Conservation (phyloP, 2,113 vertebrate species). For the Cinclus cinclus region DNA sequence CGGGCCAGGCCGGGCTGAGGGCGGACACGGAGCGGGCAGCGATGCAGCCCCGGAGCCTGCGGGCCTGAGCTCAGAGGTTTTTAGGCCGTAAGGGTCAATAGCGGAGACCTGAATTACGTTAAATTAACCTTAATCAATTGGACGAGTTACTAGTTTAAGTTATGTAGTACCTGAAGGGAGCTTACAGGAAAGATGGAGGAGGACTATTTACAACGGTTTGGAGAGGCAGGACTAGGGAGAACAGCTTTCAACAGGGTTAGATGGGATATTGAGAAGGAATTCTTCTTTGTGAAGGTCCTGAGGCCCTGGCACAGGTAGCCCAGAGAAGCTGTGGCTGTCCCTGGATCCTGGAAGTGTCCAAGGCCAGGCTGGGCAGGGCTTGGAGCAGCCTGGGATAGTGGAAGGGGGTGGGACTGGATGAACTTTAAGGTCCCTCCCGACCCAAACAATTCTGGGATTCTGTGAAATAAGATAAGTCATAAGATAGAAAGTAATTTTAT, state of each 20-base stretch:
- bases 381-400: fast-evolving
- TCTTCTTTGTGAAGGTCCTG: fast-evolving
- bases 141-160: not conserved
- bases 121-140: not conserved
- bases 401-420: fast-evolving
- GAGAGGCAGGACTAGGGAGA: not conserved
- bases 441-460: not conserved
- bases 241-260: not conserved
- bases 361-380: fast-evolving
- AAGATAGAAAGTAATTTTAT: fast-evolving
- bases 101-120: not conserved
- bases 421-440: not conserved
- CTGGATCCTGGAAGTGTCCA: not conserved
- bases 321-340: not conserved
- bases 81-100: fast-evolving
- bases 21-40: not conserved
- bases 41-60: not conserved
- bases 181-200: too few relatives aligned
- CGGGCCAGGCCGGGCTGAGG: not conserved
- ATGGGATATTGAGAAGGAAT: not conserved
- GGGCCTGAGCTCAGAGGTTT: too few relatives aligned
- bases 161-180: not conserved
- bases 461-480: not conserved
- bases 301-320: not conserved
- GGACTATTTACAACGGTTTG: not conserved